Conservation (phyloP, 2,113 vertebrate species). For the Cyprinodon variegatus region DNA sequence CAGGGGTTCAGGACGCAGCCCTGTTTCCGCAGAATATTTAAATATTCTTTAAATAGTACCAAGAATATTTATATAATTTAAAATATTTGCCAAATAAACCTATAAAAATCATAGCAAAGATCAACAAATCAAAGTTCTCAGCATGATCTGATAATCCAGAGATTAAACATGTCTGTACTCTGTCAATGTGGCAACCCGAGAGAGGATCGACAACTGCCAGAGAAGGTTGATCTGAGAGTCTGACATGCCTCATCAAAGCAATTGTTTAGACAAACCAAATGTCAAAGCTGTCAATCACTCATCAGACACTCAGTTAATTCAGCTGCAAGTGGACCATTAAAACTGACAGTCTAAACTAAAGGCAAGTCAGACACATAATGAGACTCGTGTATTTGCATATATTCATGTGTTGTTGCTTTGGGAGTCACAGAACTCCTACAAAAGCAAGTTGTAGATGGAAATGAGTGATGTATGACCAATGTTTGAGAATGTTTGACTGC, state of each 20-base stretch:
- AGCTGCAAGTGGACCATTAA: conserved; percentile 61
- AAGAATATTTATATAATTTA: not conserved
- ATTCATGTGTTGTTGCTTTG: conserved; percentile 62
- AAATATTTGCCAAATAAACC: not conserved
- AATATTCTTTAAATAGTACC: not conserved
- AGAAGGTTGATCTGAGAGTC: conserved; percentile 44
- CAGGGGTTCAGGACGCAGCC: not conserved
- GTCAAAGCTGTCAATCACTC: conserved; percentile 65
- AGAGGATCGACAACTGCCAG: conserved; percentile 33
- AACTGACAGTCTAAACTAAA: conserved; percentile 58
- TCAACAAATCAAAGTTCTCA: conserved; percentile 4
- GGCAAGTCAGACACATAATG: conserved; percentile 47
- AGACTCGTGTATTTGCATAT: conserved; percentile 59
- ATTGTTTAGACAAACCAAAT: conserved; percentile 63
- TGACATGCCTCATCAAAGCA: conserved; percentile 54
- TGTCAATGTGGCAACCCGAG: conserved; percentile 28
- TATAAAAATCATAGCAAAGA: not conserved
- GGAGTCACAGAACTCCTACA: conserved; percentile 42
- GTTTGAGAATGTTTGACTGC: conserved; percentile 47
- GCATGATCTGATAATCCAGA: conserved; percentile 22
- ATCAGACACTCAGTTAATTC: conserved; percentile 56
- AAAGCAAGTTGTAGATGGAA: conserved; percentile 58
- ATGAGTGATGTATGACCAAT: conserved; percentile 49
- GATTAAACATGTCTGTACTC: conserved; percentile 14
- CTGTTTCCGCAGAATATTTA: not conserved